Base-by-base conservation (phyloP, 2,888 invertebrate genomes). In the Coremacera marginata region DNA sequence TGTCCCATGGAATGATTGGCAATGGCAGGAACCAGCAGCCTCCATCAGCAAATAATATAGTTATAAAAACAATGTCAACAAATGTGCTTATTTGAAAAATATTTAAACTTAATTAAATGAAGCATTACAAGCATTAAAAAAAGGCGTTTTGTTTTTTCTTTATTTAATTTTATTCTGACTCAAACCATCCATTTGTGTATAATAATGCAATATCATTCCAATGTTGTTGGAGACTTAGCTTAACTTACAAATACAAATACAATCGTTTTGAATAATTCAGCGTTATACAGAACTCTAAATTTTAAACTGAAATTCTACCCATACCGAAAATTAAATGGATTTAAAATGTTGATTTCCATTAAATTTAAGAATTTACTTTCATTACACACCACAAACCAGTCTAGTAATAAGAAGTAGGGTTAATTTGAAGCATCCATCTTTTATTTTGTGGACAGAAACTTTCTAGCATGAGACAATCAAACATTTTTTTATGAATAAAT, bases 1-100 rank as follows among this genome's bases (percentile, higher is more conserved):
- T 70, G 86, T 87, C 0, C 44, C 52, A 74, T 87, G 87, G 88
- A 82, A 82, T 0, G 83, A 87, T 8, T 88, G 87, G 87, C 25
- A 77, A 51, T 87, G 87, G 87, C 84, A 86, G 78, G 77, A 79
- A n/a, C 85, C 85, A 0, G 67, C 73, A 11, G 77, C 80, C 14
- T 85, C 86, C 16, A 71, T 80, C 4, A 87, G 84, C 76, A 55
- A 55, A 9, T 14, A 22, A 55, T 22, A 22, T 2, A 3, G 2
- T 5, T 55, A 19, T 31, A 5, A n/a, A 34, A 63, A 34, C 0
- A 27, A 16, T 62, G 2, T 8, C 27, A 5, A 27, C 16, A n/a
- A 67, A 37, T 37, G 5, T 31, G 11, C 16, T 63, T 34, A 34
- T 34, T 14, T n/a, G 27, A 25, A 25, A 25, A 22, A 22, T 60